Evolutionary conservation across 2,113 vertebrate species (phyloP).

Genomic region (Chauna torquata): DNA sequence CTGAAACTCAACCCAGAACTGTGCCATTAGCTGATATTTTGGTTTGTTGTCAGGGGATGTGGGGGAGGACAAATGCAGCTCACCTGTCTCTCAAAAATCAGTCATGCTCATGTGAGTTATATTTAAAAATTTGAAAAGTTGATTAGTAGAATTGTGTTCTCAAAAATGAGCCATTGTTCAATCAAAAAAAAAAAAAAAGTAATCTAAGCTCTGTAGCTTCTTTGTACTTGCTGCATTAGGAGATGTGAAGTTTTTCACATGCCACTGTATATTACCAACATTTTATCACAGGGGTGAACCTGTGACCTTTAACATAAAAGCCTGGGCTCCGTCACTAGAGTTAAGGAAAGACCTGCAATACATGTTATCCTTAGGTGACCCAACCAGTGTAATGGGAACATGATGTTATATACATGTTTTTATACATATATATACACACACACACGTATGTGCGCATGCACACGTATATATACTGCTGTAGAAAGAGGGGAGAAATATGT

Average conservation of each 20-base stretch:
- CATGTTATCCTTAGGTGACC: background rate
- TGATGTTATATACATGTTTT: background rate
- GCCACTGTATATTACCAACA: background rate
- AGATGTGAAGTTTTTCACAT: background rate
- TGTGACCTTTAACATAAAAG: conserved; percentile 34
- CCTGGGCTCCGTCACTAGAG: background rate
- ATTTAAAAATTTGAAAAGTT: background rate
- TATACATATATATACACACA: background rate
- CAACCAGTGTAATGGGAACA: background rate
- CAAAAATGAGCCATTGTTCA: background rate
- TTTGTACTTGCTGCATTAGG: background rate
- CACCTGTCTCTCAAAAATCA: background rate
- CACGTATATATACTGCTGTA: background rate
- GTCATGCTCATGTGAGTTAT: background rate
- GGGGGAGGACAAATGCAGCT: background rate
- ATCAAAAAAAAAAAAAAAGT: background rate
- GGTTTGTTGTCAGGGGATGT: conserved; percentile 16
- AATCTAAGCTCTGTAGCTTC: background rate
- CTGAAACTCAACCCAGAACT: conserved; percentile 47
- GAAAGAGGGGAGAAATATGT: background rate
- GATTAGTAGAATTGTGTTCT: background rate
- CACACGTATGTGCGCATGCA: background rate
- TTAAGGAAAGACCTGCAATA: background rate
- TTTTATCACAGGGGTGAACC: background rate
- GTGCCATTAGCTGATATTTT: conserved; percentile 17